Base-by-base conservation (phyloP, 2,113 vertebrate genomes). In the Notothenia rossii region DNA sequence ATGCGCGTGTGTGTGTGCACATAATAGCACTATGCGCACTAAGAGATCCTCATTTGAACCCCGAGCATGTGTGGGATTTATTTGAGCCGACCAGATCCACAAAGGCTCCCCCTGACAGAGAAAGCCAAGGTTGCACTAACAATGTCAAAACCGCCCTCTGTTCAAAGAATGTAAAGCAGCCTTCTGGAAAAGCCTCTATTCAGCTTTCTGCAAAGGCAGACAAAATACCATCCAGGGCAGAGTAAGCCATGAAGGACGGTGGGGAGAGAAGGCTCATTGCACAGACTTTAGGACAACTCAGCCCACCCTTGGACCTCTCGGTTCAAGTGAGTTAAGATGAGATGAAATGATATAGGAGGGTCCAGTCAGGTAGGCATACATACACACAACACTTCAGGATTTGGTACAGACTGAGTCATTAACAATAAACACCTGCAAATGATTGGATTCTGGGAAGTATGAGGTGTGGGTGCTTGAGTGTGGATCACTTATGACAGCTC, bases 111-210 rank as follows among this genome's bases (percentile, higher is more conserved):
- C 33, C 63, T 74, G 70, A 79, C 69, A 77, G 65, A 82, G 72
- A 84, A 75, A 87, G 79, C 70, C 86, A 92, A 89, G 88, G 84
- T 86, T 83, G 82, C 55, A 20, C 87, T 83, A 90, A 91, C 86
- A 90, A 87, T 89, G 87, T 86, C 86, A 85, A 88, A 88, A 71
- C 65, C 3, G 25, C 78, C 71, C 72, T 67, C 53, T 79, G 77
- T 60, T 86, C 55, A 71, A 81, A 83, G 86, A 90, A 88, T 87
- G 63, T 55, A 77, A 83, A 91, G 67, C 55, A 88, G 75, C 56
- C 72, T 81, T 29, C 60, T 66, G 51, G 50, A 58, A 69, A 88
- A 77, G 20, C 48, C 48, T 82, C 50, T 61, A 51, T 84, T 70
- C 61, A 78, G 84, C 66, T 77, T 49, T 84, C 40, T 76, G 79